Evolutionary conservation across 2,797 vertebrate species (phyloP).

Genomic region (Danio jaintianensis): DNA sequence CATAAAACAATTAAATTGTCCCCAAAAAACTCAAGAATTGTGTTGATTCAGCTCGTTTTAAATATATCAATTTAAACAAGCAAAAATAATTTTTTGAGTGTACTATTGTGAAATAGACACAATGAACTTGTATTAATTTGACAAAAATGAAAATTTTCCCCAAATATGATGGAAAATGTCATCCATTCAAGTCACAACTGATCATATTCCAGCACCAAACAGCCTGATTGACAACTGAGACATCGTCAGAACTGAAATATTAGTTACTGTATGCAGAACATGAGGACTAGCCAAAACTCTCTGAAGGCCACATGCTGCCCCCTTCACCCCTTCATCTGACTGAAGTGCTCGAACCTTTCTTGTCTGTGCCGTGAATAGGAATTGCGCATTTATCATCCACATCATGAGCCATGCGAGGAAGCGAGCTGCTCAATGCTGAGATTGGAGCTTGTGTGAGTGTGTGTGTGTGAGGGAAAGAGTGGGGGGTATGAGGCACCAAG

Average conservation of each 20-base stretch:
- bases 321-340: conserved; percentile 15
- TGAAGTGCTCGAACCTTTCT: conserved; percentile 57
- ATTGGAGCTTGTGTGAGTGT: conserved; percentile 52
- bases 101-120: neutral
- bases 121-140: neutral
- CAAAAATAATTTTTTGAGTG: too few relatives aligned
- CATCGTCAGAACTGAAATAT: neutral
- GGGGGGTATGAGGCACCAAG: conserved; percentile 58
- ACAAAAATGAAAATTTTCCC: too few relatives aligned
- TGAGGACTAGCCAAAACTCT: neutral
- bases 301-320: conserved; percentile 19
- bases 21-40: too few relatives aligned
- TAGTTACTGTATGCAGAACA: conserved; percentile 24
- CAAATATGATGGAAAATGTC: too few relatives aligned
- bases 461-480: conserved; percentile 42
- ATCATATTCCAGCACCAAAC: neutral
- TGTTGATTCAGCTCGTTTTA: too few relatives aligned
- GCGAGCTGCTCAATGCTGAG: conserved; percentile 58
- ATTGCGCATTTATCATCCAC: conserved; percentile 65
- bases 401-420: conserved; percentile 57
- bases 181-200: neutral
- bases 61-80: too few relatives aligned
- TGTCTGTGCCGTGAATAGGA: conserved; percentile 62
- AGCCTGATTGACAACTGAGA: neutral
- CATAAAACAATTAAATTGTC: too few relatives aligned